Evolutionary conservation across 2,797 vertebrate species (phyloP).

Genomic region (Sciaenops ocellatus): DNA sequence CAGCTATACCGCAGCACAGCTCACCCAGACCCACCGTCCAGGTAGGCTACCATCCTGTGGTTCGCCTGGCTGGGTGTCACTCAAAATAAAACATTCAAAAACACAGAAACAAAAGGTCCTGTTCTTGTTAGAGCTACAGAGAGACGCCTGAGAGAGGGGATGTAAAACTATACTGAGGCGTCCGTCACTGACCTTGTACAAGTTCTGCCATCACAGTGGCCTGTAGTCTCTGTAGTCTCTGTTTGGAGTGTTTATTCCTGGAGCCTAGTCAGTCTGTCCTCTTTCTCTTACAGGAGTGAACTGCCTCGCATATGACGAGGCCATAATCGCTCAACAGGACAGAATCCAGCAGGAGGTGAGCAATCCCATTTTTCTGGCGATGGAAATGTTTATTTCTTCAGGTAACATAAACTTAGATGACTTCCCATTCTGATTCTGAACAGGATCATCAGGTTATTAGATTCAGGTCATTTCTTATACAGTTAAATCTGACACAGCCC

Average conservation of each 20-base stretch:
- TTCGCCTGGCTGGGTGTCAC: too few species aligned
- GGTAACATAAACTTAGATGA: background rate
- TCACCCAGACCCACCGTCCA: too few species aligned
- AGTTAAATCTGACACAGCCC: background rate
- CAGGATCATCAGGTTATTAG: background rate
- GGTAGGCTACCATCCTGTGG: too few species aligned
- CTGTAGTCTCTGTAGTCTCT: background rate
- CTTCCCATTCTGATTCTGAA: background rate
- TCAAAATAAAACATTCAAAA: too few species aligned
- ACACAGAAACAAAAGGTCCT: too few species aligned
- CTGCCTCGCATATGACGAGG: conserved; percentile 94
- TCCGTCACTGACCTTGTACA: too few species aligned
- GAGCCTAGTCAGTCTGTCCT: background rate
- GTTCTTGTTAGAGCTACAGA: too few species aligned
- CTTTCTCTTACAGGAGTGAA: conserved; percentile 87
- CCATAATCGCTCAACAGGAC: conserved; percentile 97
- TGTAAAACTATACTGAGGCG: background rate
- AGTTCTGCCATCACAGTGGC: background rate
- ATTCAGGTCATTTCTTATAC: background rate
- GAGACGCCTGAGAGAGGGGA: too few species aligned
- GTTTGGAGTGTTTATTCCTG: background rate
- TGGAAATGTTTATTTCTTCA: background rate
- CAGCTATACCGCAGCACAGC: too few species aligned
- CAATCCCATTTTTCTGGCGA: background rate
- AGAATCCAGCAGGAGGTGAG: conserved; percentile 94